Evolutionary conservation across 2,113 vertebrate species (phyloP), one percentile per base, ranked within the genome.

Genomic region (Argyrosomus japonicus): DNA sequence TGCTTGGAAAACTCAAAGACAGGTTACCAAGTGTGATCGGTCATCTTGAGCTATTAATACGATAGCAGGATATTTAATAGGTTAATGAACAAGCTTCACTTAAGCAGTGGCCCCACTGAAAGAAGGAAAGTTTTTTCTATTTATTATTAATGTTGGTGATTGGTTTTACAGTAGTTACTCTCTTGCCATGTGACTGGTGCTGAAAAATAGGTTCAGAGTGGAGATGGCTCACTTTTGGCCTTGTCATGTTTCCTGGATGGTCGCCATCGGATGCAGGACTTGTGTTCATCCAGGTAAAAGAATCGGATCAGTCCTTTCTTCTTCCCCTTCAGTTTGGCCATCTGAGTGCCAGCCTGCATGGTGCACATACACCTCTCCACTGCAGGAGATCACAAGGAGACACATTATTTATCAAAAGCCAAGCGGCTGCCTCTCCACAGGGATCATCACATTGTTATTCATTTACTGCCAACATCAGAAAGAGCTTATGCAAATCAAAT

Each of bases 201-300:
- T 62, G 15, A 18, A 27, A 64, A 27, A 19, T 25, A 23, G 3
- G 9, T 27, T 54, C 14, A 43, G 2, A 15, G 5, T 15, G 23
- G 1, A 51, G 53, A 45, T 43, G 54, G 87, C 97, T 98, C 92
- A 99, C 98, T 99, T 94, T 99, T 99, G 88, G 98, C 98, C 83
- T 96, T 98, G 93, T 99, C 97, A 0, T 97, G 96, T 92, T 99
- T 99, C n/a, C 97, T 95, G 0, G 98, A 99, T 0, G 98, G 98
- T 75, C 97, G 94, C 98, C 98, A 99, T 8, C 98, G 96, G 71
- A 99, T 96, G 75, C 98, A 99, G 3, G 97, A 97, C 75, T 96
- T 97, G 85, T 99, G 97, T 56, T 99, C 97, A 0, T 99, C 98
- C 91, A 99, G 84, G 92, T 96, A 99, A 81, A 97, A 99, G 93